Percentiles rank a stretch among this genome's conserved stretches.
Conservation (phyloP, 2,888 invertebrate genomes). For the Lithosia quadra region DNA sequence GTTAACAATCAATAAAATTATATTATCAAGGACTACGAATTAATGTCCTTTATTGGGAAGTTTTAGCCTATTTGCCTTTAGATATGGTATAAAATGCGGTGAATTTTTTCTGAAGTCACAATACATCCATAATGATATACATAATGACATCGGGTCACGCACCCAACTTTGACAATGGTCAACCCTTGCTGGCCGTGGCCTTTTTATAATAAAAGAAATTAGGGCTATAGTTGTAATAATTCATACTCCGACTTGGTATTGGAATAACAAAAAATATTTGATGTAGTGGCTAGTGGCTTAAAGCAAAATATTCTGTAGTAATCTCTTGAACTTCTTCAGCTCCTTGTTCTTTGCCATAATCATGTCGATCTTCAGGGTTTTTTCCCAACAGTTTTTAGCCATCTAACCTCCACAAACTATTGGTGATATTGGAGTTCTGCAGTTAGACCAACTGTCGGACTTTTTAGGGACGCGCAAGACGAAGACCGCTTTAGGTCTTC, state of each 20-base stretch:
- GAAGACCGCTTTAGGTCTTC: no score
- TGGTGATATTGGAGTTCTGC: no score
- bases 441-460: no score
- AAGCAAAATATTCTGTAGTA: no score
- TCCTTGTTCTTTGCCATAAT: no score
- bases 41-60: background rate
- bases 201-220: background rate
- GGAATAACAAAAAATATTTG: background rate
- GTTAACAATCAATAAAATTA: background rate
- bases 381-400: no score
- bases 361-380: no score
- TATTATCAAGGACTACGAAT: background rate
- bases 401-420: no score
- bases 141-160: conserved; percentile 10
- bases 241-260: background rate
- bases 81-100: background rate
- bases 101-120: conserved; percentile 2
- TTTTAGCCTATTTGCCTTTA: background rate
- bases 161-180: conserved; percentile 8
- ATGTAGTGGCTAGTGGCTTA: background rate
- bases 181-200: conserved; percentile 1
- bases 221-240: background rate
- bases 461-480: no score
- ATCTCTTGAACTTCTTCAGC: no score
- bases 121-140: conserved; percentile 10